Conservation (phyloP, 2,113 vertebrate genomes). For the Coturnix japonica region DNA sequence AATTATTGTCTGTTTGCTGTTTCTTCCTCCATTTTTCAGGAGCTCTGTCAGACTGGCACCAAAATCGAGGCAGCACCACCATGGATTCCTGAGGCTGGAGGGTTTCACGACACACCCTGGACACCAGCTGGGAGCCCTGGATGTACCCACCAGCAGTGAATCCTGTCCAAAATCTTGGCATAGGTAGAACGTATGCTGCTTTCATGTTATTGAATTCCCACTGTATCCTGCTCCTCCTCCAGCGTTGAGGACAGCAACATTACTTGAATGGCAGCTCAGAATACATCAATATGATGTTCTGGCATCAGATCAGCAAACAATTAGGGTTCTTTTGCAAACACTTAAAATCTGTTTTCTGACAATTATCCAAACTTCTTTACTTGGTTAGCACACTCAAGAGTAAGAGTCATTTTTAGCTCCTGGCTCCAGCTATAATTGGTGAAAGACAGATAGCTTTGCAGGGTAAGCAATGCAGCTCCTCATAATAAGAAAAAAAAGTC, state of each 20-base stretch:
- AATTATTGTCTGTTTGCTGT: accelerated
- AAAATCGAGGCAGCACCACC: accelerated
- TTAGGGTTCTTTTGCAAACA: not conserved
- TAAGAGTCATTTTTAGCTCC: not conserved
- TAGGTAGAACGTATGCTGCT: accelerated
- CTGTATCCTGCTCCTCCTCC: not conserved
- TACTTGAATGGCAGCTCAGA: slow-evolving; percentile 26
- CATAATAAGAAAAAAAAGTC: not conserved
- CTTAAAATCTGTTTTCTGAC: not conserved
- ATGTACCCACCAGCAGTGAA: not conserved
- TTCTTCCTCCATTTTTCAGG: not conserved
- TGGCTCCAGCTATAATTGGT: not conserved
- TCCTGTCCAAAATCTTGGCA: not conserved
- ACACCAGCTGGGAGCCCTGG: too few relatives aligned
- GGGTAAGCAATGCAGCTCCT: slow-evolving; percentile 1
- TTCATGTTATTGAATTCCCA: not conserved
- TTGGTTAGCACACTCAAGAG: accelerated
- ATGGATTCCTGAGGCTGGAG: not conserved
- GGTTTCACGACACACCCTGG: accelerated
- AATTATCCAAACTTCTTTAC: not conserved
- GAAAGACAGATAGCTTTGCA: not conserved
- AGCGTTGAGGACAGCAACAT: slow-evolving; percentile 21
- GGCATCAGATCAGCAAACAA: too few relatives aligned
- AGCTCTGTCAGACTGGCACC: too few relatives aligned
- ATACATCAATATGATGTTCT: not conserved